Evolutionary conservation across 1,140 invertebrate genomes (phyloP).

Genomic region (Drosophila repletoides): DNA sequence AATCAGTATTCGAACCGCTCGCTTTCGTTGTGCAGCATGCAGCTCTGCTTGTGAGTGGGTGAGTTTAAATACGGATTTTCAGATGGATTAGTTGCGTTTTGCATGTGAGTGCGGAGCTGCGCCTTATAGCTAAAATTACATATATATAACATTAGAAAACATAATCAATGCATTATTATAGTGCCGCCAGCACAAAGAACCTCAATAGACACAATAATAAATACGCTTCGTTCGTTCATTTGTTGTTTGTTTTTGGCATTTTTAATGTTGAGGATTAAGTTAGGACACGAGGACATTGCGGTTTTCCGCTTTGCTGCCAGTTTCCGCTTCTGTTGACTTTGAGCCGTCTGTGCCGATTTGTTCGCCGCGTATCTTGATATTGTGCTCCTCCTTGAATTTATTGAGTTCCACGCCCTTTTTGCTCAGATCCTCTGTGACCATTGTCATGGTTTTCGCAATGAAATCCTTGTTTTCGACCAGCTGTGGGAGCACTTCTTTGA

Average conservation of each 20-base stretch:
- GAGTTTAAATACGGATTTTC: constrained; percentile 20
- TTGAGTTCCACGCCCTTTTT: constrained; percentile 96
- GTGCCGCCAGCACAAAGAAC: constrained; percentile 22
- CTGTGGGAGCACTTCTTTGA: constrained; percentile 94
- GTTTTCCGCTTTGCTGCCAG: constrained; percentile 82
- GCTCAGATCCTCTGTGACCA: constrained; percentile 90
- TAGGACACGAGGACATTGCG: constrained; percentile 85
- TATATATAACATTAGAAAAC: constrained; percentile 75
- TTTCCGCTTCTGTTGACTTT: constrained; percentile 78
- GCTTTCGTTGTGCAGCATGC: too few relatives aligned
- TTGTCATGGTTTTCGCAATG: constrained; percentile 90
- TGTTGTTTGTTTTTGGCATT: constrained; percentile 15
- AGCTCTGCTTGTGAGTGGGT: constrained; percentile 24
- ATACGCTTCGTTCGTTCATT: constrained; percentile 54
- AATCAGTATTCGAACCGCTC: too few relatives aligned
- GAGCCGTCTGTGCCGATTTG: constrained; percentile 83
- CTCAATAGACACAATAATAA: constrained; percentile 65
- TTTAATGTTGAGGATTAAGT: constrained; percentile 43
- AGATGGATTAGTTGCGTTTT: constrained; percentile 31
- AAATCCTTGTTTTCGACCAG: constrained; percentile 92
- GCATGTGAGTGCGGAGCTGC: constrained; percentile 36
- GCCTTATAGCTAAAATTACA: constrained; percentile 75
- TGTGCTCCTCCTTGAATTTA: constrained; percentile 95
- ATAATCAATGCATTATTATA: constrained; percentile 44
- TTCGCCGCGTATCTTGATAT: constrained; percentile 90